phyloP scores from a whole-genome alignment of 2,797 vertebrate species.

The Chromis chromis region DNA sequence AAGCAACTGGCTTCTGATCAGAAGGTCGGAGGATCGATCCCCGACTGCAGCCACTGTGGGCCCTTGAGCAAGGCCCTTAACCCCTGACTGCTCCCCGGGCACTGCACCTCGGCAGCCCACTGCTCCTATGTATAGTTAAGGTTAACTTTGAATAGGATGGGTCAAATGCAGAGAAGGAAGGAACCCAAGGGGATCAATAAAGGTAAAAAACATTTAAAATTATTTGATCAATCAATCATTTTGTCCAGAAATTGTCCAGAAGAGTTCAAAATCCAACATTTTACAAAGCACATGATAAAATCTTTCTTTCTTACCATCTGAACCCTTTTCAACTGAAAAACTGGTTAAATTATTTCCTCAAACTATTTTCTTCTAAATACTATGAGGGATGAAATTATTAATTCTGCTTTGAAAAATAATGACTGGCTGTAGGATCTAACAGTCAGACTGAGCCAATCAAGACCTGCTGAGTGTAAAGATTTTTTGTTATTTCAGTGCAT shows the following conservation, averaged over 20 bases:
- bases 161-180: too few species aligned
- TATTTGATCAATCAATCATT: not conserved
- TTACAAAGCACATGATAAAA: not conserved
- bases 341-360: too few species aligned
- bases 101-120: too few species aligned
- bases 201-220: too few species aligned
- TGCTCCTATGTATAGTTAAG: too few species aligned
- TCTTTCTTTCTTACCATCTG: not conserved
- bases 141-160: too few species aligned
- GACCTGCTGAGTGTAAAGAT: not conserved
- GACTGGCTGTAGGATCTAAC: not conserved
- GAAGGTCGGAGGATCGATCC: too few species aligned
- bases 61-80: too few species aligned
- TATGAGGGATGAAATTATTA: not conserved
- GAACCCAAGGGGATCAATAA: too few species aligned
- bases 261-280: not conserved
- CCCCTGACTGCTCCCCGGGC: too few species aligned
- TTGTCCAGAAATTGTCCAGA: not conserved
- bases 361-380: not conserved
- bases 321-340: not conserved
- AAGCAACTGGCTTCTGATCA: too few species aligned
- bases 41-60: too few species aligned
- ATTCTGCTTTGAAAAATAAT: not conserved
- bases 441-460: not conserved
- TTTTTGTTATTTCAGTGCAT: not conserved